Conservation (phyloP, 2,888 invertebrate species). For the Laothoe populi region DNA sequence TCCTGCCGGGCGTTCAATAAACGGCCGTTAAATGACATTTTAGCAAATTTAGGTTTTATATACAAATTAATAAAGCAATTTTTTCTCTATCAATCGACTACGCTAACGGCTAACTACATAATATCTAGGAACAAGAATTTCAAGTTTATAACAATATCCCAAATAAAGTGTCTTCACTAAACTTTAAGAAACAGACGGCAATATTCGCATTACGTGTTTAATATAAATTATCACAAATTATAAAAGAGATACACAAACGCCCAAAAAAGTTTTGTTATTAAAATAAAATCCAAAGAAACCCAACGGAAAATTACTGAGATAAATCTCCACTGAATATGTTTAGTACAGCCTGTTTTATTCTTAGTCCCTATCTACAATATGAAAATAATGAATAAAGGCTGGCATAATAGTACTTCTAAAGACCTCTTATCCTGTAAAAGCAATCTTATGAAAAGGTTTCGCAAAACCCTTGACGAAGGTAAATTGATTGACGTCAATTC, state of each 20-base stretch:
- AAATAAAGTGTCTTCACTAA: too few relatives aligned
- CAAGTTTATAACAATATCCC: too few relatives aligned
- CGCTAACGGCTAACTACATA: too few relatives aligned
- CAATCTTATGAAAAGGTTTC: constrained; percentile 23
- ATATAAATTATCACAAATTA: too few relatives aligned
- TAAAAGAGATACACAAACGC: background rate
- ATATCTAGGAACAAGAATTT: too few relatives aligned
- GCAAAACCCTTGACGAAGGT: constrained; percentile 21
- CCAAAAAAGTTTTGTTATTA: background rate
- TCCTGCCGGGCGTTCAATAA: too few relatives aligned
- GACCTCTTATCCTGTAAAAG: constrained; percentile 14
- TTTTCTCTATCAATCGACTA: too few relatives aligned
- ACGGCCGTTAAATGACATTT: too few relatives aligned
- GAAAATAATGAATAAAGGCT: constrained; percentile 17
- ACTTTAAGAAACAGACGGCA: too few relatives aligned
- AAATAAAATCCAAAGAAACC: background rate
- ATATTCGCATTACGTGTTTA: too few relatives aligned
- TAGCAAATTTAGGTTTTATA: too few relatives aligned
- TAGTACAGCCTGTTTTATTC: background rate
- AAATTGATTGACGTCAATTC: constrained; percentile 25
- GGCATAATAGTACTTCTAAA: constrained; percentile 18
- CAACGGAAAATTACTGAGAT: background rate
- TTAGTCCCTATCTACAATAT: background rate
- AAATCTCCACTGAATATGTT: background rate
- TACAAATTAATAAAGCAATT: too few relatives aligned